These are phyloP conservation scores for Drosophila asahinai DNA, from an alignment of 1,140 invertebrate genomes.

Conservation along the genomic window DNA sequence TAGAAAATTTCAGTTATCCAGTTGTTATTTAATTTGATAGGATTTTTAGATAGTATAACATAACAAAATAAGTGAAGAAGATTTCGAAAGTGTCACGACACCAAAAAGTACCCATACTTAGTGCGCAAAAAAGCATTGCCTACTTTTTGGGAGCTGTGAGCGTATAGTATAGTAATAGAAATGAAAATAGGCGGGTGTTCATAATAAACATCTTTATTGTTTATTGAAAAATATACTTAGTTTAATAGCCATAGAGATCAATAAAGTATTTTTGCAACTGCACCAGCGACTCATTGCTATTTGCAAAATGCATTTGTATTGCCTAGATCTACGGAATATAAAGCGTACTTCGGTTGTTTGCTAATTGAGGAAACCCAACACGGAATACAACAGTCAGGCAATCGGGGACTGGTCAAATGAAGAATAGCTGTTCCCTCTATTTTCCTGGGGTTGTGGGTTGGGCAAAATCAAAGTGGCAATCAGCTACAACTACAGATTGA, in stretches of 20 bases:
- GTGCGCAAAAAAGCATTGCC: not conserved
- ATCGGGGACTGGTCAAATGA: constrained; percentile 11
- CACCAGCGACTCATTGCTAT: not conserved
- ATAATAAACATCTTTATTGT: not conserved
- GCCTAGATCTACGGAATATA: constrained; percentile 9
- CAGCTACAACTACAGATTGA: constrained; percentile 73
- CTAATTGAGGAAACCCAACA: constrained; percentile 49
- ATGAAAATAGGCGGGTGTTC: not conserved
- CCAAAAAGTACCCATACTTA: not conserved
- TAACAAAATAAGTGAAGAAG: too few relatives aligned
- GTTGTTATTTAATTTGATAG: too few relatives aligned
- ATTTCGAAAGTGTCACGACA: too few relatives aligned
- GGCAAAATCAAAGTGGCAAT: constrained; percentile 57
- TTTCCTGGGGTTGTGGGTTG: not conserved
- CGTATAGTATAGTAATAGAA: not conserved
- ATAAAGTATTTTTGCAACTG: not conserved
- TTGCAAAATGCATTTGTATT: constrained; percentile 42
- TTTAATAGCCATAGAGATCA: too few relatives aligned
- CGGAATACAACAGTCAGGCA: not conserved
- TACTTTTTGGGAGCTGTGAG: too few relatives aligned
- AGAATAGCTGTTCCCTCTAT: not conserved
- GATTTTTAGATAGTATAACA: too few relatives aligned
- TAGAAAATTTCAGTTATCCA: too few relatives aligned
- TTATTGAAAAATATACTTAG: not conserved
- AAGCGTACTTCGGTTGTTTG: not conserved